These are phyloP conservation scores for Eupithecia vulgata DNA, from an alignment of 2,888 invertebrate genomes.

Conservation along the genomic window DNA sequence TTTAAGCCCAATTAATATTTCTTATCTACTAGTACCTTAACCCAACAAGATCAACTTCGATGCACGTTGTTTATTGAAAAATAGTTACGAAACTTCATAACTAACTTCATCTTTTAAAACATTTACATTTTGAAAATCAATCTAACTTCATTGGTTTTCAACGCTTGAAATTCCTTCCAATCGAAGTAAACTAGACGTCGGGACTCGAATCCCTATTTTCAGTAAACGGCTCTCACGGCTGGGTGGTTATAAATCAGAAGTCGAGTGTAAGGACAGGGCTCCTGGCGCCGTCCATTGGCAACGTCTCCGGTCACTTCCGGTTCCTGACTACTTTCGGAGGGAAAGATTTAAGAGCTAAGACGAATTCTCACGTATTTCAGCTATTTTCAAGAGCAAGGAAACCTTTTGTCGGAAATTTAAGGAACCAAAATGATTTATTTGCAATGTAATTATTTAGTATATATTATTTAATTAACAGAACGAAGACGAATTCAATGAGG, in stretches of 20 bases:
- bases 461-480: too few relatives aligned
- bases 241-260: constrained; percentile 10
- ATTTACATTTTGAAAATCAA: not conserved
- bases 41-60: too few relatives aligned
- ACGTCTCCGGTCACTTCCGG: constrained; percentile 30
- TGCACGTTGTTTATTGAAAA: too few relatives aligned
- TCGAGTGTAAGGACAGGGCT: constrained; percentile 8
- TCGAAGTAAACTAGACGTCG: not conserved
- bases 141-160: not conserved
- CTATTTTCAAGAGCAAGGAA: constrained; percentile 8
- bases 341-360: constrained; percentile 18
- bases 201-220: not conserved
- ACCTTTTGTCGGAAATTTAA: not conserved
- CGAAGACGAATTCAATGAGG: too few relatives aligned
- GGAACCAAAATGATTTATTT: not conserved
- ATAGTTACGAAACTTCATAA: too few relatives aligned
- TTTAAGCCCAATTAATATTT: too few relatives aligned
- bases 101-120: not conserved
- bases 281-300: constrained; percentile 22
- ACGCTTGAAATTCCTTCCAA: not conserved
- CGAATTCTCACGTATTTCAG: constrained; percentile 3
- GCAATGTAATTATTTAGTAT: not conserved
- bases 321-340: constrained; percentile 18
- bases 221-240: constrained; percentile 9
- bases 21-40: too few relatives aligned